Evolutionary conservation across 2,113 vertebrate genomes (phyloP).

Genomic region (Cyprinus carpio): DNA sequence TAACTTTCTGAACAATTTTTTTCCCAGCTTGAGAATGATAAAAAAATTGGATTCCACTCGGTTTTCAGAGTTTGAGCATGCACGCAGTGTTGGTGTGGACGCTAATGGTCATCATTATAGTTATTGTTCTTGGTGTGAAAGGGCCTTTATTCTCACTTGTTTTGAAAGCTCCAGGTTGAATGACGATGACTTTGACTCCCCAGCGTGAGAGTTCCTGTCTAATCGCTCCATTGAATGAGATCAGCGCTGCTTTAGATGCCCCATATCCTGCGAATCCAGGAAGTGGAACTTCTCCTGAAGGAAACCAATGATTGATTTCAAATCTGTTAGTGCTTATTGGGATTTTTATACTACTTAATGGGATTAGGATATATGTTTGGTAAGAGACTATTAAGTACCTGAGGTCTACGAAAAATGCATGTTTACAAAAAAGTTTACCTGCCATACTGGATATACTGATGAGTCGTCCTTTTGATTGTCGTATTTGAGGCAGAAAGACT

Average conservation of each 20-base stretch:
- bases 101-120: neutral
- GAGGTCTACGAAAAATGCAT: neutral
- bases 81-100: neutral
- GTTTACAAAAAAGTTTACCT: slow-evolving; percentile 66
- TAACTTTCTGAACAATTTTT: neutral
- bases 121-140: neutral
- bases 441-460: slow-evolving; percentile 83
- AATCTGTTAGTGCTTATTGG: neutral
- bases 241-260: slow-evolving; percentile 85
- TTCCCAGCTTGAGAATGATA: neutral
- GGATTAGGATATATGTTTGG: neutral
- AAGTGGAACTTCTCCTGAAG: slow-evolving; percentile 76
- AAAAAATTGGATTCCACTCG: neutral
- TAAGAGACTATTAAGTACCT: neutral
- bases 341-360: neutral
- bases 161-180: slow-evolving; percentile 82
- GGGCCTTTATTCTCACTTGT: slow-evolving; percentile 77
- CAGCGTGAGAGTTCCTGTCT: slow-evolving; percentile 81
- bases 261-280: slow-evolving; percentile 71
- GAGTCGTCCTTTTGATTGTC: slow-evolving; percentile 80
- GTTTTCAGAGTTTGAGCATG: neutral
- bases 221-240: slow-evolving; percentile 76
- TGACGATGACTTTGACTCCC: slow-evolving; percentile 78
- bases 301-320: slow-evolving; percentile 20
- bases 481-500: slow-evolving; percentile 81